A percentile compares a stretch with the other conserved stretches of the same genome.
These are phyloP conservation scores for Therioaphis trifolii DNA, from an alignment of 2,888 invertebrate genomes.

Conservation along the genomic window DNA sequence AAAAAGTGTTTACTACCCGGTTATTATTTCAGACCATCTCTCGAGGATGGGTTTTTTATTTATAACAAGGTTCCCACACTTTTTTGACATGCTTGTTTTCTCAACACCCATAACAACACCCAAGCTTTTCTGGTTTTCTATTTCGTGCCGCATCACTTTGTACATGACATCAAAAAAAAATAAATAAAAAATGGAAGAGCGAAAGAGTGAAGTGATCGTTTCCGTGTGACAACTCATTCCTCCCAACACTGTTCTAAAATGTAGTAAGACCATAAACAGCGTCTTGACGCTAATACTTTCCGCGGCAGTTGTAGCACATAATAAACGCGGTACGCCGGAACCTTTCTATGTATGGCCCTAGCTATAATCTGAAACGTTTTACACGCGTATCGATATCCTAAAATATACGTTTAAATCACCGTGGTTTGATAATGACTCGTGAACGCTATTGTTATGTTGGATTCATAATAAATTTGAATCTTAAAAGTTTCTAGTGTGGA, in stretches of 20 bases:
- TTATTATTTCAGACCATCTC: slow-evolving; percentile 30
- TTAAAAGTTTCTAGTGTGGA: no score
- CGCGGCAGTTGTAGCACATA: no score
- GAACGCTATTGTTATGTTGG: no score
- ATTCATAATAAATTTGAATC: no score
- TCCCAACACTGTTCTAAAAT: no score
- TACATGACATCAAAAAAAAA: slow-evolving; percentile 1
- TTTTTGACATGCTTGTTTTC: slow-evolving; percentile 58
- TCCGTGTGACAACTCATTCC: slow-evolving; percentile 38
- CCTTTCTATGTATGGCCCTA: no score
- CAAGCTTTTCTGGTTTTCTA: slow-evolving; percentile 38
- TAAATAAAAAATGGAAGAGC: neutral
- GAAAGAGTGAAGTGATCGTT: slow-evolving; percentile 19
- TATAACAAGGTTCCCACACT: slow-evolving; percentile 55
- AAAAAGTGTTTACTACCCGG: slow-evolving; percentile 14
- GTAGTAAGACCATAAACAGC: slow-evolving; percentile 25
- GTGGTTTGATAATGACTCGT: no score
- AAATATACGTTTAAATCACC: no score
- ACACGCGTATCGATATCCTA: no score
- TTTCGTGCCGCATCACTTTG: slow-evolving; percentile 10
- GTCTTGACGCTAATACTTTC: neutral
- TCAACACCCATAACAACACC: slow-evolving; percentile 44
- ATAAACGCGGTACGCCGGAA: no score
- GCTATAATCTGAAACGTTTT: no score
- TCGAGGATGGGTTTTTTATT: slow-evolving; percentile 19